Evolutionary conservation across 2,888 invertebrate genomes (phyloP), one percentile per base, ranked within the genome.

Genomic region (Ormyrus thymus): DNA sequence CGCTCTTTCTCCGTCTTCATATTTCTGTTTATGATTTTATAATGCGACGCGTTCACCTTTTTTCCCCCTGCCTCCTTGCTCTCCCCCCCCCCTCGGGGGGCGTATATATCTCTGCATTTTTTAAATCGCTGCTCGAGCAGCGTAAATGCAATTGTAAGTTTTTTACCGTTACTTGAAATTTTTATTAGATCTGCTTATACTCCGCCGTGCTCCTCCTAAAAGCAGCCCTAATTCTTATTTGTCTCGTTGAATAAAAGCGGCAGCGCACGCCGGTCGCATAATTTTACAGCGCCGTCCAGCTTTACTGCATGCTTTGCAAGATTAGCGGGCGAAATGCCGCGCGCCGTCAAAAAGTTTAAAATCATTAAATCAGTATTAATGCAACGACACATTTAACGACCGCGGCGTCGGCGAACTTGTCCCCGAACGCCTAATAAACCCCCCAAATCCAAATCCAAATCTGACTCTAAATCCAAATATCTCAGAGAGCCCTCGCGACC

Each of bases 11-110:
- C 50, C n/a, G 68, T 50, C 56, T 69, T 69, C 74, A 64, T 64
- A 65, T 59, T 74, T 78, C 51, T 64, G 45, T 69, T 79, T 64
- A 71, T 79, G 76, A 76, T 79, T 76, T 79, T 73, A 68, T 76
- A 79, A 75, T 68, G 72, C 46, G 48, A 48, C 43, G 15, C 59
- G 29, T 13, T 6, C 53, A 53, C 11, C 61, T 9, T 46, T 45
- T 4, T 50, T 45, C 45, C 11, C n/a, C 29, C 7, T 59, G 48
- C 29, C 9, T 46, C 46, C 15, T 48, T 29, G 15, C 7, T 65
- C 13, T 58, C 56, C 48, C 51, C n/a, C 3, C 6, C 13, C 13
- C 4, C n/a, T 29, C 48, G 13, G 6, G 45, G n/a, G 51, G 53
- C 9, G 29, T 13, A 61, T 48, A 48, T 29, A 59, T 7, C 51